Base-by-base conservation (phyloP, 2,888 invertebrate species). In the Pseudococcus viburni region DNA sequence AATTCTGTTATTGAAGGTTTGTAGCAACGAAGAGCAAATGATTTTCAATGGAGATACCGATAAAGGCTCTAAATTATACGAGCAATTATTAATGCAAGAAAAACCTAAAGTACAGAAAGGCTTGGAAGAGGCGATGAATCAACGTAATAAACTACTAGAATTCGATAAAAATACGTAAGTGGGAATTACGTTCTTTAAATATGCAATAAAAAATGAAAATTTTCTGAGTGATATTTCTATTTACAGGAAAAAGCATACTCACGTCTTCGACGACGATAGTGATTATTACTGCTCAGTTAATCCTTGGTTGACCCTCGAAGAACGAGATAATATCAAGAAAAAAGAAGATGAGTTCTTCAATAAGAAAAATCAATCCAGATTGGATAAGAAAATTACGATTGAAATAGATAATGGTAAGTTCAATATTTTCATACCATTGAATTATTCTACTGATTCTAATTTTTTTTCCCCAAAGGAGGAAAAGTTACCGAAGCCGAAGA, bases 211-310 rank as follows among this genome's bases (percentile, higher is more conserved):
- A 33, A 33, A n/a, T 8, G 59, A n/a, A 59, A 22, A 22, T 46
- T 68, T 22, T 46, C 64, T 77, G 1, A 26, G 12, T 15, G 46
- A 26, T 48, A 51, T 85, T 26, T 39, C 90, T 91, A 39, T 90
- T 1, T 22, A 9, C 64, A 96, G 96, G 91, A 94, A 94, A 90
- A 93, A 94, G 64, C 94, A 96, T 88, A 95, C 95, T 4, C 94
- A 94, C 91, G 96, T 98, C 8, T 96, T 96, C 80, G 99, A 99
- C 91, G 99, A 99, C 91, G 97, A 99, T 91, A 94, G 95, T 90
- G 99, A 99, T 92, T 99, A 99, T 92, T 99, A 97, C 91, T 94
- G 95, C 91, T 94, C 95, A 55, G 94, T 94, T 91, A 96, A 96
- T 90, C 95, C 95, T 39, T 99, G 98, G 97, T 92, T 98, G 26